Conservation (phyloP, 2,888 invertebrate species). For the Agrypnus murinus region DNA sequence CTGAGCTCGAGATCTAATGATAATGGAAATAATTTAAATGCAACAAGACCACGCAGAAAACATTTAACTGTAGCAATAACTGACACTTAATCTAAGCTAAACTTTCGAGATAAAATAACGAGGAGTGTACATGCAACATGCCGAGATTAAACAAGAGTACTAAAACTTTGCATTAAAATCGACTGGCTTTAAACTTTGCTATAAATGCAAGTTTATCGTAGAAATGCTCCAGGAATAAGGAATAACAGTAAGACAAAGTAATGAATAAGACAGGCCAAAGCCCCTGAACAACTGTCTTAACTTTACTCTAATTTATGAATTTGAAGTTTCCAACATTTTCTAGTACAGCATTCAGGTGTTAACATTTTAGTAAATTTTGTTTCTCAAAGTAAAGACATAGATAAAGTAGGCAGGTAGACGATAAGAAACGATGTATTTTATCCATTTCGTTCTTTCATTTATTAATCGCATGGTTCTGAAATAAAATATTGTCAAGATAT, state of each 20-base stretch:
- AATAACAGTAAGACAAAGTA: conserved; percentile 7
- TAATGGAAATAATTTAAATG: conserved; percentile 35
- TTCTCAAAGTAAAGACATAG: background rate
- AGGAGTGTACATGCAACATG: conserved; percentile 48
- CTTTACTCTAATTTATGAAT: conserved; percentile 13
- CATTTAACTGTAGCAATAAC: conserved; percentile 35
- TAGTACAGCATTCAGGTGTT: background rate
- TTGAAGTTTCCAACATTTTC: background rate
- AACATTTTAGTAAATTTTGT: background rate
- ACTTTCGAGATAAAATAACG: conserved; percentile 44
- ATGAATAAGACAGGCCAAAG: conserved; percentile 27
- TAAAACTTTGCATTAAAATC: conserved; percentile 46
- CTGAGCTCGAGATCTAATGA: conserved; percentile 18
- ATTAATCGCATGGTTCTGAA: no score
- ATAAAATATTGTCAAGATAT: no score
- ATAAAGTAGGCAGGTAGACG: no score
- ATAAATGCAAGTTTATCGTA: conserved; percentile 42
- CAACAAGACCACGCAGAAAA: conserved; percentile 42
- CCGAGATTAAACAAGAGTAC: conserved; percentile 42
- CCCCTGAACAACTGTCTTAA: conserved; percentile 15
- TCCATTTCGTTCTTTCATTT: no score
- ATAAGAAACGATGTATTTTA: background rate
- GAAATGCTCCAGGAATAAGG: conserved; percentile 25
- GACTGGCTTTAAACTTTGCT: conserved; percentile 40
- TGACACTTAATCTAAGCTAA: conserved; percentile 42